phyloP scores from a whole-genome alignment of 2,113 vertebrate species.

The Anolis sagrei region DNA sequence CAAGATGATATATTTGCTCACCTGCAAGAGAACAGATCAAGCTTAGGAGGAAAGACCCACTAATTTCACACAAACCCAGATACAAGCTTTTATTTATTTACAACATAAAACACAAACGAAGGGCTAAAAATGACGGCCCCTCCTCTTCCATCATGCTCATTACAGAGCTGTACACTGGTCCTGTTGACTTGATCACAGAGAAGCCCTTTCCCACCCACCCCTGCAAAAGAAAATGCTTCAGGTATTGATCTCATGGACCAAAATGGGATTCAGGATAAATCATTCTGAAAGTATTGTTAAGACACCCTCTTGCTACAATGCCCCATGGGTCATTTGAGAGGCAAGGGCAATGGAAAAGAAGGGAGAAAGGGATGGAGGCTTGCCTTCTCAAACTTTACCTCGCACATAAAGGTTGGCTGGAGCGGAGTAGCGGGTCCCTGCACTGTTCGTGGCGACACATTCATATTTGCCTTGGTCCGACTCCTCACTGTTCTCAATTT shows the following conservation, averaged over 20 bases:
- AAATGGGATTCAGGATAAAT: conserved; percentile 5
- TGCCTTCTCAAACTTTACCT: conserved; percentile 85
- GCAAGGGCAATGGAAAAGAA: conserved; percentile 37
- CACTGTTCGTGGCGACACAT: conserved; percentile 95
- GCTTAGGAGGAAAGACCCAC: conserved; percentile 12
- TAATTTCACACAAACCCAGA: conserved; percentile 24
- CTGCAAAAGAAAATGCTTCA: conserved; percentile 14
- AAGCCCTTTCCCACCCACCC: background rate
- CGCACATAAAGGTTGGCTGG: conserved; percentile 96
- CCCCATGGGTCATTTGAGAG: conserved; percentile 24
- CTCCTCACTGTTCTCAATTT: conserved; percentile 98
- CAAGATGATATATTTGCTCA: conserved; percentile 38
- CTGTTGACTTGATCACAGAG: background rate
- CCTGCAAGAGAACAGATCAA: conserved; percentile 27
- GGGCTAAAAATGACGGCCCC: no score
- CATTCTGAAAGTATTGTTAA: background rate
- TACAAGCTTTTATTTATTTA: background rate
- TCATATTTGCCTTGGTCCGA: conserved; percentile 99
- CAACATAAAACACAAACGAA: background rate
- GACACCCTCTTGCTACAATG: background rate
- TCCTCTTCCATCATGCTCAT: background rate
- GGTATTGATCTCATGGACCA: conserved; percentile 33
- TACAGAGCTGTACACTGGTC: conserved; percentile 26
- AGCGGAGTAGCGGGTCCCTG: conserved; percentile 95
- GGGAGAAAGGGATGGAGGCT: conserved; percentile 25